Evolutionary conservation across 2,113 vertebrate species (phyloP).

Genomic region (Grammomys dolichurus): DNA sequence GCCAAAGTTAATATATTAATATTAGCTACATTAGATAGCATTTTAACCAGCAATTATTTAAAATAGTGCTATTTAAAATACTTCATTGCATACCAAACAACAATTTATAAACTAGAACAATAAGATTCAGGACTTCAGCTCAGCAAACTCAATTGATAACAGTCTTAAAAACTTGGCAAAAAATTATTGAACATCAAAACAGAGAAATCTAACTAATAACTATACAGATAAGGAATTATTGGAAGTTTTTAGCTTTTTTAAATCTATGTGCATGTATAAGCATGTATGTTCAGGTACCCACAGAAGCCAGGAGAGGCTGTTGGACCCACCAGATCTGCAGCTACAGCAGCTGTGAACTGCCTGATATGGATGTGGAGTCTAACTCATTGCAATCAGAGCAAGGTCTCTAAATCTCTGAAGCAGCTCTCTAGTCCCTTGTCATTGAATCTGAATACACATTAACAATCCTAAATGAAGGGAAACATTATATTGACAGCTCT

Average conservation of each 20-base stretch:
- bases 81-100: background rate
- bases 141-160: conserved; percentile 28
- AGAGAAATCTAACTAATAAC: background rate
- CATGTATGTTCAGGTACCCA: background rate
- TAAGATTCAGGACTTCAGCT: background rate
- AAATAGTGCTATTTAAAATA: conserved; percentile 38
- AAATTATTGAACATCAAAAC: background rate
- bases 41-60: background rate
- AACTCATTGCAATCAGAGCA: background rate
- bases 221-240: background rate
- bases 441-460: background rate
- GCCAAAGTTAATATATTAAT: conserved; percentile 32
- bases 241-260: background rate
- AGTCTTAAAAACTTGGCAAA: background rate
- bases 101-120: conserved; percentile 29
- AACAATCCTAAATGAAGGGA: background rate
- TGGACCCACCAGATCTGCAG: background rate
- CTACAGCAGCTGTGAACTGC: background rate
- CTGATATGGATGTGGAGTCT: background rate
- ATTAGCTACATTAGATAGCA: background rate
- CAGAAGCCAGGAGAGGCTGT: background rate
- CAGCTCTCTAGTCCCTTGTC: background rate
- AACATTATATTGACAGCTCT: background rate
- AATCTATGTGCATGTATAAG: background rate
- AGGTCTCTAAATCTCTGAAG: background rate